phyloP scores from a whole-genome alignment of 2,113 vertebrate species.

The Ceuthmochares aereus region DNA sequence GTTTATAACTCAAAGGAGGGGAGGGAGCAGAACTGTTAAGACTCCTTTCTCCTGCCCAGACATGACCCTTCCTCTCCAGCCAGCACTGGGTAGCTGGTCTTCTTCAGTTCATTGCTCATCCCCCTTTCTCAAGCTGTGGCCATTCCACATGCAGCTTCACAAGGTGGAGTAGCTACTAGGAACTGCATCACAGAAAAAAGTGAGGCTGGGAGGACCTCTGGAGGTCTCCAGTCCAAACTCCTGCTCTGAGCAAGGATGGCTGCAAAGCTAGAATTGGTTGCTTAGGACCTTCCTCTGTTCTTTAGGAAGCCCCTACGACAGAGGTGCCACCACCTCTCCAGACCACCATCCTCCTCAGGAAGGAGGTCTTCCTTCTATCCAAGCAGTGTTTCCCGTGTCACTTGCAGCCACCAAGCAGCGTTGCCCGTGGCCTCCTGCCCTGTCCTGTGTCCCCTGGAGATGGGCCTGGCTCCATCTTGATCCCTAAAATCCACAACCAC shows the following conservation, averaged over 20 bases:
- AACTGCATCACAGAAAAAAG: background rate
- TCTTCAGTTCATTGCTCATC: background rate
- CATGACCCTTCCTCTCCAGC: background rate
- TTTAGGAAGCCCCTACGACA: background rate
- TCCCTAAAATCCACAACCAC: background rate
- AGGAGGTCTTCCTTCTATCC: background rate
- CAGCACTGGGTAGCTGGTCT: background rate
- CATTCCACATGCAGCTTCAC: background rate
- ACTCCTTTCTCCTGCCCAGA: background rate
- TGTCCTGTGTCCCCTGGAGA: background rate
- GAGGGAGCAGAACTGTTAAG: background rate
- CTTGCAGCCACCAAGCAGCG: no score
- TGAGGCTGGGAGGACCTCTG: slow-evolving; percentile 5
- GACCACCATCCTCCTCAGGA: background rate
- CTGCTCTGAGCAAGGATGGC: background rate
- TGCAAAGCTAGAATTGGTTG: background rate
- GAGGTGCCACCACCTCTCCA: background rate
- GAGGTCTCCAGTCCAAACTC: background rate
- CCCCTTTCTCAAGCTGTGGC: background rate
- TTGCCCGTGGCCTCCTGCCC: background rate
- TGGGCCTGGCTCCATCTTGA: rapidly evolving
- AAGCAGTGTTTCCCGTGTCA: background rate
- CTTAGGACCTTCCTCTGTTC: background rate
- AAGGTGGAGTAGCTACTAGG: background rate
- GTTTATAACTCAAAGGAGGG: rapidly evolving